Conservation (phyloP, 2,113 vertebrate species). For the Tragelaphus strepsiceros region DNA sequence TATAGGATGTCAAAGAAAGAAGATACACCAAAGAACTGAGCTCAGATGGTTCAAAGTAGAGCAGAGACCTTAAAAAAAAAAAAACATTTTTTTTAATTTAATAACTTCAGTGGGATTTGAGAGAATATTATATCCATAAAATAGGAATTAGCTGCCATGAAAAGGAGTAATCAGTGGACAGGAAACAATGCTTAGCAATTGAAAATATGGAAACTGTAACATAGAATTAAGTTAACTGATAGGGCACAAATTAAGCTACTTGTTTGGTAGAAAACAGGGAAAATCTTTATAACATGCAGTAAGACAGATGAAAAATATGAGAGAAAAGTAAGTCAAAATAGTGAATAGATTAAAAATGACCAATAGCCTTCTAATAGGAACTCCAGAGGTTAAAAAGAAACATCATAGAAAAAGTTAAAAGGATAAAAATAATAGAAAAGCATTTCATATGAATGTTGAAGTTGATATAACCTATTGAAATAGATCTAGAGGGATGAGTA, state of each 20-base stretch:
- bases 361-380: background rate
- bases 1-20: background rate
- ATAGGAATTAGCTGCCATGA: background rate
- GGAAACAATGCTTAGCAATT: background rate
- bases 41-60: background rate
- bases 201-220: background rate
- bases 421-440: background rate
- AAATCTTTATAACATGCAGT: background rate
- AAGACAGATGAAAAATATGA: background rate
- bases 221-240: background rate
- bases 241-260: background rate
- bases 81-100: too few relatives aligned
- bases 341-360: background rate
- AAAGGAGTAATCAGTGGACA: background rate
- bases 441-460: background rate
- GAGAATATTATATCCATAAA: background rate
- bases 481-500: background rate
- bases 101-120: background rate
- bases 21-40: background rate
- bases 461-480: background rate
- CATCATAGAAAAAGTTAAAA: background rate
- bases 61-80: background rate
- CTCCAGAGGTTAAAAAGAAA: background rate
- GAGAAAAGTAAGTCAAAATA: background rate
- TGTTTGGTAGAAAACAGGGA: background rate